phyloP scores from a whole-genome alignment of 2,888 invertebrate genomes.

The Lasioglossum villosulum region DNA sequence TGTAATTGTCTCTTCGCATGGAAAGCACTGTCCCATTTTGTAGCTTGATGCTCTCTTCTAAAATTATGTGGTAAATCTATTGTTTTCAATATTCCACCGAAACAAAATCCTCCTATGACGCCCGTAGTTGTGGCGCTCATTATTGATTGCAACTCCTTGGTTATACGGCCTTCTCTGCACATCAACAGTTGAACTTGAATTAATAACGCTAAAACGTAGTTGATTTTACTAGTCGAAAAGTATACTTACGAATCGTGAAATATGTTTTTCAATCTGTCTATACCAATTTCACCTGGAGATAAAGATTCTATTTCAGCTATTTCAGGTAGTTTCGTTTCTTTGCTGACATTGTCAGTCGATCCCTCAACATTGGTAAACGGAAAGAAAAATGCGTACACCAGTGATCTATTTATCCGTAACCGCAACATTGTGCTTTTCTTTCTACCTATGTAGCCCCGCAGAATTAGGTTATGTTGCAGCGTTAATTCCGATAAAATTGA shows the following conservation, averaged over 20 bases:
- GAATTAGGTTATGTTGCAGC: conserved; percentile 13
- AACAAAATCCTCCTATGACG: conserved; percentile 86
- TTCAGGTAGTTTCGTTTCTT: neutral
- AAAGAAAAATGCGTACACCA: neutral
- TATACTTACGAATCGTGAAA: conserved; percentile 28
- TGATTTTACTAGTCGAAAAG: neutral
- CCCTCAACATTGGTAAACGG: conserved; percentile 1
- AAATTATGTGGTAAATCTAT: conserved; percentile 86
- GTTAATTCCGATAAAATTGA: neutral
- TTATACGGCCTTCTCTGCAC: conserved; percentile 89
- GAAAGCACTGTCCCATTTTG: conserved; percentile 86
- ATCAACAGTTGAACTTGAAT: conserved; percentile 76
- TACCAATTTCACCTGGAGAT: neutral
- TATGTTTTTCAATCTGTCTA: conserved; percentile 34
- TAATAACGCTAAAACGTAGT: neutral
- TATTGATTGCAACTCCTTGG: conserved; percentile 85
- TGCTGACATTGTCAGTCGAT: neutral
- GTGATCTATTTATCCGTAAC: neutral
- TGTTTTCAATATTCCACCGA: conserved; percentile 87
- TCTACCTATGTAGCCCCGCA: neutral
- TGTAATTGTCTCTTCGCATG: conserved; percentile 91
- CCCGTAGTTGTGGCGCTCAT: conserved; percentile 73
- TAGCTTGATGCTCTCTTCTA: conserved; percentile 91
- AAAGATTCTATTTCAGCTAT: neutral
- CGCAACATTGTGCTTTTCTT: conserved; percentile 28